Conservation (phyloP, 2,888 invertebrate genomes). For the Pseudolycoriella hygida region DNA sequence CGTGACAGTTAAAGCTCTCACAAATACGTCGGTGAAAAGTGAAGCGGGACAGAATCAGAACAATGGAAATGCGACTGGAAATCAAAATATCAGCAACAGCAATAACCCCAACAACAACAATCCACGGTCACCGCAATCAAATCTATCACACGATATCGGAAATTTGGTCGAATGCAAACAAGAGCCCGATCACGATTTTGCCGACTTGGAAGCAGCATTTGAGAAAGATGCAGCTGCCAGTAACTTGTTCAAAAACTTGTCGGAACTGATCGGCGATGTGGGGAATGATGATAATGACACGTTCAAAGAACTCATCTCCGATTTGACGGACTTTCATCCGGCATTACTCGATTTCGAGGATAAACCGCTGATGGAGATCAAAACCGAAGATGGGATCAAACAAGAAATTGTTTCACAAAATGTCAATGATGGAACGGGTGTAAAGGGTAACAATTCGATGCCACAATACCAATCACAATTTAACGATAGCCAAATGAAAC, state of each 20-base stretch:
- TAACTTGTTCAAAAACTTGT: slow-evolving; percentile 58
- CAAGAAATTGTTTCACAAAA: slow-evolving; percentile 27
- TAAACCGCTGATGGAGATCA: slow-evolving; percentile 27
- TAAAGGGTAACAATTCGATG: slow-evolving; percentile 18
- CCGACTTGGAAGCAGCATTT: slow-evolving; percentile 67
- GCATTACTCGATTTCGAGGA: slow-evolving; percentile 72
- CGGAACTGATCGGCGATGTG: slow-evolving; percentile 70
- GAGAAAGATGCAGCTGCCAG: slow-evolving; percentile 65
- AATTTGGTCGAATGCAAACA: slow-evolving; percentile 67
- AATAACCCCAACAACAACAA: slow-evolving; percentile 32
- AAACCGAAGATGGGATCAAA: slow-evolving; percentile 28
- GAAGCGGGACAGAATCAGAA: slow-evolving; percentile 21
- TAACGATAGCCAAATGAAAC: slow-evolving; percentile 7
- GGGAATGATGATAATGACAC: slow-evolving; percentile 63
- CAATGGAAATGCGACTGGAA: slow-evolving; percentile 5
- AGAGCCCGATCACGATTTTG: slow-evolving; percentile 71
- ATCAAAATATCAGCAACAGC: slow-evolving; percentile 14
- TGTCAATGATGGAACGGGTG: slow-evolving; percentile 13
- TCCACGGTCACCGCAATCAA: slow-evolving; percentile 25
- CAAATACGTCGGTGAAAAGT: slow-evolving; percentile 38
- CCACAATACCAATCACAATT: background rate
- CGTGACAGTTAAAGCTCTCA: slow-evolving; percentile 72
- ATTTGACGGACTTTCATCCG: slow-evolving; percentile 64
- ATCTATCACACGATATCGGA: slow-evolving; percentile 34
- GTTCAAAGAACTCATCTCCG: slow-evolving; percentile 74